Evolutionary conservation across 2,797 vertebrate genomes (phyloP), one percentile per base, ranked within the genome.

Genomic region (Aselliscus stoliczkanus): DNA sequence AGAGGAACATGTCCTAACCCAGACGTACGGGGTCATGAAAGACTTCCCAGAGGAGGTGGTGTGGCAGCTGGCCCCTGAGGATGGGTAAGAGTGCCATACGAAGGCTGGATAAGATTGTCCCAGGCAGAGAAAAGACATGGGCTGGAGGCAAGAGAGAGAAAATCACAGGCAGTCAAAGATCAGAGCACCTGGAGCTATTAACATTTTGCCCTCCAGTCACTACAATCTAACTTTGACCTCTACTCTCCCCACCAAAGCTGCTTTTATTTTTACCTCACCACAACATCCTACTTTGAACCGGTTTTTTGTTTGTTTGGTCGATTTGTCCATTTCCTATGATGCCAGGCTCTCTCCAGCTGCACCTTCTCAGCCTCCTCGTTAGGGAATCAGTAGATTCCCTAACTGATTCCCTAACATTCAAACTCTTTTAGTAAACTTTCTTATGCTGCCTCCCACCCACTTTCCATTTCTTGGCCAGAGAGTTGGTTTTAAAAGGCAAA

Each of bases 401-500:
- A n/a, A n/a, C n/a, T n/a, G n/a, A n/a, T n/a, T n/a, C 82, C 31
- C 31, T 31, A 1, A 1, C 6, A 6, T 10, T 52, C n/a, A 64
- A 47, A 17, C 20, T 69, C 44, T 69, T 39, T 52, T 13, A 14
- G 58, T 58, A 50, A 69, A 42, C 70, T 91, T 82, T 58, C 42
- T 77, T 23, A 14, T 11, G 13, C 75, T 23, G 7, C 72, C 54
- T 81, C 44, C 39, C 25, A 0, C 65, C 37, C 29, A 54, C 21
- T 34, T 64, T 37, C 44, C 37, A 44, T 34, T 58, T 60, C 56
- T 76, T 79, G 62, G 25, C 79, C 58, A 81, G 39, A 92, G 47
- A 79, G 39, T 84, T 92, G 92, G 39, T 92, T 90, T 90, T 80
- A 37, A 90, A 96, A 93, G 94, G 93, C 37, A 95, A 91, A 89